Percentiles rank a stretch among this genome's conserved stretches.
Conservation (phyloP, 2,797 vertebrate genomes). For the Falco peregrinus region DNA sequence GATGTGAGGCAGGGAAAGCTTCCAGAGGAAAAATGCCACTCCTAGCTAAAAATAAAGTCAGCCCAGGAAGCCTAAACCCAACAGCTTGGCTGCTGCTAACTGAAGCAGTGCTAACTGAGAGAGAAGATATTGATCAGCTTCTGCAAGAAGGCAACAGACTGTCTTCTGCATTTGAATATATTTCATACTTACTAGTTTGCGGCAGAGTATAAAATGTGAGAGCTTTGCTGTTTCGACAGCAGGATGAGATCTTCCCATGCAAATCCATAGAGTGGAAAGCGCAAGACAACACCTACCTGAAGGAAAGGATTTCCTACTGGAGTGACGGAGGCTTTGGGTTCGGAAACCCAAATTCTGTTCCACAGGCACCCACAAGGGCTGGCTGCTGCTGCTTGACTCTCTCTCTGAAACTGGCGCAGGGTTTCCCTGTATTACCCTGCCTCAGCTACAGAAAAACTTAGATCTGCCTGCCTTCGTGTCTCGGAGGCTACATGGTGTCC, state of each 20-base stretch:
- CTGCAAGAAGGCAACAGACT: background rate
- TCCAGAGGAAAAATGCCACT: conserved; percentile 55
- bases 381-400: background rate
- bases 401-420: background rate
- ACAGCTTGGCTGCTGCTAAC: conserved; percentile 28
- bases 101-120: conserved; percentile 1
- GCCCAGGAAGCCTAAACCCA: conserved; percentile 26
- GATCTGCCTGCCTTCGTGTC: background rate
- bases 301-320: background rate
- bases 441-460: background rate
- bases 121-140: conserved; percentile 22
- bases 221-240: conserved; percentile 10
- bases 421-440: background rate
- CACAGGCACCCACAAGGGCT: background rate
- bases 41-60: conserved; percentile 58
- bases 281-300: background rate
- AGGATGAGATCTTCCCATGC: background rate
- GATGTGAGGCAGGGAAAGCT: conserved; percentile 35
- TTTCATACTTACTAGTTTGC: background rate
- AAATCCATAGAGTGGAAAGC: background rate
- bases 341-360: accelerated
- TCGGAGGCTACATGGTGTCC: background rate
- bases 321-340: background rate
- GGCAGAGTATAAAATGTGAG: background rate
- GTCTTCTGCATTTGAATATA: conserved; percentile 7